Evolutionary conservation across 2,797 vertebrate species (phyloP), one percentile per base, ranked within the genome.

Genomic region (Chloroceryle inda): DNA sequence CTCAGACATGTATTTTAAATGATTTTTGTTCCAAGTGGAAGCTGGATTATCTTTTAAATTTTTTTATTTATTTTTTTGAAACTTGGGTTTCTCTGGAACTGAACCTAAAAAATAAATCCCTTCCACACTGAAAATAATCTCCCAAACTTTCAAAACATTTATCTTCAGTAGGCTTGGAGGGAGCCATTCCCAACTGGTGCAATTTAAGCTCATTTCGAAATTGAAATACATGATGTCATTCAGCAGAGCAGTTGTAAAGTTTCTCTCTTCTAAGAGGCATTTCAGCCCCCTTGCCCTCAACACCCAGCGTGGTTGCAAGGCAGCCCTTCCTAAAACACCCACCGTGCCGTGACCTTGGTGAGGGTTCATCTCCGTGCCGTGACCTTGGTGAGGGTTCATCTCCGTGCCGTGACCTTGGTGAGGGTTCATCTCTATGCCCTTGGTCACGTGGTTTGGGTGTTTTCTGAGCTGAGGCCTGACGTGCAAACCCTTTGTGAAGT

Each of bases 391-490:
- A 37, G 9, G 37, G 37, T 37, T 37, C 37, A 9, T 37, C 37
- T 37, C 37, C 37, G 37, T 37, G 37, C 37, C 37, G 9, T 37
- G 37, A 37, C 37, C 37, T 37, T 37, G 37, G 37, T 9, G 37
- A 37, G 9, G 37, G 37, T 37, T 37, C 37, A 9, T 37, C 37
- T 37, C 37, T 11, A 35, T 35, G 29, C 47, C 47, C 67, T 47
- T 0, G 3, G 61, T 33, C 50, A 11, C 3, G 0, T 1, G 10
- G 13, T 13, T 63, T 0, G 2, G 63, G 20, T 62, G 33, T 69
- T 80, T 38, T 44, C 64, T 24, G 61, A 58, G 58, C 33, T 20
- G 63, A 15, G 17, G 15, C 18, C 14, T 13, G 6, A 14, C 3
- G 29, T 38, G 26, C 26, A 64, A 78, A 78, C 52, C 44, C 71